Conservation (phyloP, 2,113 vertebrate species). For the Clarias macrocephalus region DNA sequence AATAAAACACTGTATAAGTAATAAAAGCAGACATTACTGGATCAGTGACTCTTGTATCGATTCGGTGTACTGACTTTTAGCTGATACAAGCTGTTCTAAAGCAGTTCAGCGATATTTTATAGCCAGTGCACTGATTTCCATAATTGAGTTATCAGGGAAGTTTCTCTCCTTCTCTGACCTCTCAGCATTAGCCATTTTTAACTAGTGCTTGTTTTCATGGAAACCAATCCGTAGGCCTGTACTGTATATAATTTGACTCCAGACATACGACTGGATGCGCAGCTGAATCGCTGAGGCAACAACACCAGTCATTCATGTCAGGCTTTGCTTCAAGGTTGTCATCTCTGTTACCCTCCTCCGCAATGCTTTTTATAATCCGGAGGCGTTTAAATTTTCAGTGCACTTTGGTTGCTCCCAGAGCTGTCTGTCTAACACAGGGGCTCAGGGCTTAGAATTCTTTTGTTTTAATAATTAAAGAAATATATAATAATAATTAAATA, state of each 20-base stretch:
- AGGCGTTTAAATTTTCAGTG: slow-evolving; percentile 24
- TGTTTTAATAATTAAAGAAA: background rate
- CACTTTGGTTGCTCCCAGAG: background rate
- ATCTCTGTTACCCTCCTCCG: background rate
- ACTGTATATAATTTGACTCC: background rate
- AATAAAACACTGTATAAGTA: background rate
- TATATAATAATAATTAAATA: background rate
- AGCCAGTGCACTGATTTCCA: background rate
- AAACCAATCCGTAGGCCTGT: background rate
- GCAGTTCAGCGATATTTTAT: background rate
- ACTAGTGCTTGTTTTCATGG: background rate
- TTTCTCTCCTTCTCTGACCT: background rate
- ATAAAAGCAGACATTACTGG: background rate
- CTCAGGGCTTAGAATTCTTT: background rate
- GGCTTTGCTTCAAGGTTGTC: slow-evolving; percentile 16
- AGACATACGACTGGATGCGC: background rate
- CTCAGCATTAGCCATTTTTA: background rate
- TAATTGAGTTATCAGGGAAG: background rate
- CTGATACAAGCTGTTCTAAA: background rate
- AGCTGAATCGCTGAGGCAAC: background rate
- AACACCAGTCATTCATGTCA: slow-evolving; percentile 11
- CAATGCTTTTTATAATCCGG: slow-evolving; percentile 13
- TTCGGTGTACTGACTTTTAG: background rate
- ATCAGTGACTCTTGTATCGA: background rate
- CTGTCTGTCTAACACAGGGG: background rate